These are phyloP conservation scores for Mormyrops attenuatus DNA, from an alignment of 2,797 vertebrate species.

Conservation along the genomic window DNA sequence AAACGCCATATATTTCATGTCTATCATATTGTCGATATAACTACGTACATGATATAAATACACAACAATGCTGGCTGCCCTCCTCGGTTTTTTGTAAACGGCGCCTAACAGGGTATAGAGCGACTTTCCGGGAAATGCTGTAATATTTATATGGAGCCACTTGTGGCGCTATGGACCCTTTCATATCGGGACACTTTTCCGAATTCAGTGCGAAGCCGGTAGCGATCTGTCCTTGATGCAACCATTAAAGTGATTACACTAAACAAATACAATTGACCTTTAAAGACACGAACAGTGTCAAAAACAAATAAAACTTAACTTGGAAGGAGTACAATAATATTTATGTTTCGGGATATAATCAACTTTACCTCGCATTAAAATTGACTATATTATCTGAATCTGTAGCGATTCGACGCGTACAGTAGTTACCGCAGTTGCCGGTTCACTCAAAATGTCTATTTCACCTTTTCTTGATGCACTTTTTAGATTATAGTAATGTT, in stretches of 20 bases:
- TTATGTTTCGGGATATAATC: not conserved
- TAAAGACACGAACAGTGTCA: not conserved
- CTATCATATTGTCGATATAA: not conserved
- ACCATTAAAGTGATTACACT: not conserved
- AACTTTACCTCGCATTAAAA: not conserved
- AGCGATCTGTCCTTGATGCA: not conserved
- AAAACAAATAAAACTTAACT: not conserved
- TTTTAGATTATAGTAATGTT: not conserved
- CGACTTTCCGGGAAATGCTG: slow-evolving; percentile 40
- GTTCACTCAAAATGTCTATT: not conserved
- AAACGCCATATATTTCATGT: not conserved
- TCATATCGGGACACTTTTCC: not conserved
- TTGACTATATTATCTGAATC: not conserved
- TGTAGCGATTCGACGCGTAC: not conserved
- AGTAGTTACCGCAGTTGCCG: not conserved
- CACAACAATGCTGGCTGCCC: not conserved
- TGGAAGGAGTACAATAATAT: not conserved
- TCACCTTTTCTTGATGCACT: not conserved
- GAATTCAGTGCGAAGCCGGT: not conserved
- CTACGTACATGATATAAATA: not conserved
- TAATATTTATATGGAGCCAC: not conserved
- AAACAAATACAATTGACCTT: not conserved
- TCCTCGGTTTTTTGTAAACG: slow-evolving; percentile 1
- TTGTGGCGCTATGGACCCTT: slow-evolving; percentile 24
- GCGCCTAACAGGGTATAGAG: not conserved